Evolutionary conservation across 2,113 vertebrate species (phyloP), one percentile per base, ranked within the genome.

Genomic region (Hippolais icterina): DNA sequence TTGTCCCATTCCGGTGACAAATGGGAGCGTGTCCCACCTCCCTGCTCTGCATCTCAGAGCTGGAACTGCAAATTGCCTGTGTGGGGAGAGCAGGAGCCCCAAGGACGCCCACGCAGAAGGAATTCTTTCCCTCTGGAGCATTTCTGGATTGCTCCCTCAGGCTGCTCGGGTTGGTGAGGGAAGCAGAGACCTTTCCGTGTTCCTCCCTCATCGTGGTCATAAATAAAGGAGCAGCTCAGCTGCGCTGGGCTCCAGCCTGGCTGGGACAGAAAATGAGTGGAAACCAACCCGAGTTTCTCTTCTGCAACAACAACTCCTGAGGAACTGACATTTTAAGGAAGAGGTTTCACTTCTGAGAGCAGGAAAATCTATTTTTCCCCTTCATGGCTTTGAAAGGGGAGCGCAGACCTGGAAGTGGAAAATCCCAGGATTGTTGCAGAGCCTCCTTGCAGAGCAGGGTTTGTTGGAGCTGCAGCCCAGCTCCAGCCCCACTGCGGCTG

Each of bases 361-460:
- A 0, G 2, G 53, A 25, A 81, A 80, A 53, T 25, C 18, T 24
- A 2, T 15, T 6, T 35, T 28, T 3, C 3, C 21, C 8, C 7
- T 42, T n/a, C 12, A 0, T 33, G 0, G 7, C 56, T 63, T 22
- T 4, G 49, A 8, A 25, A 56, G 49, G 47, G 39, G 21, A 52
- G 19, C 0, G 35, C 11, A 7, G 72, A 12, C 1, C 2, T 4
- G 82, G 37, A 17, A 6, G 4, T 0, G 10, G 75, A 4, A 31
- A 9, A 7, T 28, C 9, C 25, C 0, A 3, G 42, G 31, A 1
- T 5, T 7, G 53, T 18, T 23, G 13, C 6, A 6, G 60, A 41
- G 39, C 23, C 39, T 37, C 29, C 17, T 54, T 25, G 8, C 8
- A 15, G 59, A 56, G 4, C 10, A 6, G 31, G 4, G 1, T 15